Conservation (phyloP, 2,797 vertebrate species). For the Enoplosus armatus region DNA sequence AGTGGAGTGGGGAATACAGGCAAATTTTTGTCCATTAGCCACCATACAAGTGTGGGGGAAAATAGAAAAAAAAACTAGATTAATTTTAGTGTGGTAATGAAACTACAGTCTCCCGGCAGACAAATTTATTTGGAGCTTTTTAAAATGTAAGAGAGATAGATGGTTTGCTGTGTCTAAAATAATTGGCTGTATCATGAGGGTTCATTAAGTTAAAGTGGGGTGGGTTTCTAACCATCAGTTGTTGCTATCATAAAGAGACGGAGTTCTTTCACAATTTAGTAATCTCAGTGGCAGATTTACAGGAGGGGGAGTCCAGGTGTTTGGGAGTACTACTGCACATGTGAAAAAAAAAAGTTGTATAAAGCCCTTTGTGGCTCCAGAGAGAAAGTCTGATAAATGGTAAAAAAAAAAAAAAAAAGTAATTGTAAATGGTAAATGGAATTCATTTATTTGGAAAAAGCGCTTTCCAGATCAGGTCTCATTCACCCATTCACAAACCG, state of each 20-base stretch:
- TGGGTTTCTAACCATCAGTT: conserved; percentile 38
- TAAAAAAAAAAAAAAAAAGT: too few relatives aligned
- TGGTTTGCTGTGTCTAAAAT: conserved; percentile 52
- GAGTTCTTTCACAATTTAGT: conserved; percentile 16
- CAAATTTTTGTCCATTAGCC: conserved; percentile 47
- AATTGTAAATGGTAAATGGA: too few relatives aligned
- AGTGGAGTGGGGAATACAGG: conserved; percentile 21
- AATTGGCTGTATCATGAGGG: conserved; percentile 54
- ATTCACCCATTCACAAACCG: too few relatives aligned
- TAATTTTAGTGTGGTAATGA: conserved; percentile 53
- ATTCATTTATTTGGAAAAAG: too few relatives aligned
- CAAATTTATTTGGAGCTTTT: conserved; percentile 56
- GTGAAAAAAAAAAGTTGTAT: too few relatives aligned
- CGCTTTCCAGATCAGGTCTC: too few relatives aligned
- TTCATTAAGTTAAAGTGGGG: conserved; percentile 42
- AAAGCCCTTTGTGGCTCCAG: too few relatives aligned
- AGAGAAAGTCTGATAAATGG: too few relatives aligned
- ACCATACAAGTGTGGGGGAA: conserved; percentile 20
- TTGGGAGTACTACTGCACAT: too few relatives aligned
- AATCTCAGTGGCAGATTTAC: conserved; percentile 36
- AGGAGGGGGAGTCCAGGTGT: background rate
- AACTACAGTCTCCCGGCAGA: conserved; percentile 40
- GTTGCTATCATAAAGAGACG: conserved; percentile 27
- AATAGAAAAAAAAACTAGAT: conserved; percentile 44
- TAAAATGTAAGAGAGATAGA: conserved; percentile 45